Percentiles rank a stretch among this genome's conserved stretches.
Conservation (phyloP, 1,140 invertebrate species). For the Caerostris extrusa region DNA sequence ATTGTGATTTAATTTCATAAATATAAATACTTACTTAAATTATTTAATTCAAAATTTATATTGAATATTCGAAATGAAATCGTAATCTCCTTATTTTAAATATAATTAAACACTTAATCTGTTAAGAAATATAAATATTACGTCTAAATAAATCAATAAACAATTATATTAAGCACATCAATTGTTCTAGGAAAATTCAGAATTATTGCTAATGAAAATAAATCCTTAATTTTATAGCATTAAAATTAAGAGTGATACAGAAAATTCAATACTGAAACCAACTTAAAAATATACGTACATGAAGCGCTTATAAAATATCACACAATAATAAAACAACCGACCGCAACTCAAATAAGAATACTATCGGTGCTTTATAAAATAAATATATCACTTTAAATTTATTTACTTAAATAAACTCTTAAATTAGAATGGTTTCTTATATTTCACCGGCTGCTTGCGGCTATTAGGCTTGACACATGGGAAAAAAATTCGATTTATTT, state of each 20-base stretch:
- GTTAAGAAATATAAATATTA: too few relatives aligned
- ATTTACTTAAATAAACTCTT: not conserved
- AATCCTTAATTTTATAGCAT: too few relatives aligned
- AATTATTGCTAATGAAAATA: too few relatives aligned
- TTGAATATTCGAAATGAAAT: too few relatives aligned
- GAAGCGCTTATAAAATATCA: not conserved
- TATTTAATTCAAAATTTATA: too few relatives aligned
- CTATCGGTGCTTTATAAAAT: not conserved
- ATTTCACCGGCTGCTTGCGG: not conserved
- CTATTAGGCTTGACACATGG: not conserved
- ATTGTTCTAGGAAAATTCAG: too few relatives aligned
- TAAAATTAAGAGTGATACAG: not conserved
- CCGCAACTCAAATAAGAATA: not conserved
- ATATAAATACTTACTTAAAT: too few relatives aligned
- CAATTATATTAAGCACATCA: too few relatives aligned
- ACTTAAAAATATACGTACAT: not conserved
- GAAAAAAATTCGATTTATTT: not conserved
- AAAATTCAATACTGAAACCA: not conserved
- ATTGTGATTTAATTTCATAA: too few relatives aligned
- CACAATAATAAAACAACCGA: not conserved
- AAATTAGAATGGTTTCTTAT: not conserved
- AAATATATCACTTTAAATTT: not conserved
- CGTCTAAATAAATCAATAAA: too few relatives aligned
- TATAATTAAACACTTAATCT: too few relatives aligned
- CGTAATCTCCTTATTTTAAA: too few relatives aligned